Evolutionary conservation across 2,797 vertebrate genomes (phyloP), one percentile per base, ranked within the genome.

Genomic region (Capromys pilorides): DNA sequence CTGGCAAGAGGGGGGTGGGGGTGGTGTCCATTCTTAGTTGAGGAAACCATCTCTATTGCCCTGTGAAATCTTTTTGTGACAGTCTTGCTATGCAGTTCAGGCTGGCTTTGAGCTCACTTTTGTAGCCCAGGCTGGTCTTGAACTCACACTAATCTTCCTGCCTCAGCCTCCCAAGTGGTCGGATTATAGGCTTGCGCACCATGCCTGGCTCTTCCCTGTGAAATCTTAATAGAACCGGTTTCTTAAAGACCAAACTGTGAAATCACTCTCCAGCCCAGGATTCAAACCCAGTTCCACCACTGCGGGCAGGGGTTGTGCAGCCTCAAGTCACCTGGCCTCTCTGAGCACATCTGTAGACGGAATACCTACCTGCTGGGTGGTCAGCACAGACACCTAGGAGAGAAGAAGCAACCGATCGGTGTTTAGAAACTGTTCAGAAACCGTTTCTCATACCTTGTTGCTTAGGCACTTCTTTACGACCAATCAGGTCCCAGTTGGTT

Each of bases 401-500:
- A 11, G 0, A 61, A 22, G 73, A 57, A 64, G 36, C 66, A 67
- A 14, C 4, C 45, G n/a, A 6, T 10, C 9, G 26, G 6, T 3
- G 13, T 24, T 26, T 2, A 28, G 85, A 71, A 85, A 80, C 21
- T 3, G 13, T 24, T 26, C 1, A 28, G 85, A 71, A 85, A 80
- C 21, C 0, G 0, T 22, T 7, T 88, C 39, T 71, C 97, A 22
- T 98, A 99, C 99, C 99, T 99, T 99, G 99, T 93, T 99, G 99
- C 96, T 99, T 99, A 97, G 99, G 99, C 92, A 99, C 99, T 98
- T 99, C 99, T 98, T 99, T 99, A 82, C 99, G 98, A 98, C 99
- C 99, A 97, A 99, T 99, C 98, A 99, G 96, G 98, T 99, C 99
- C 99, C 99, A 99, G 98, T 99, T 99, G 97, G 99, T 99, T 83